Conservation (phyloP, 2,113 vertebrate genomes). For the Hyperopisus bebe region DNA sequence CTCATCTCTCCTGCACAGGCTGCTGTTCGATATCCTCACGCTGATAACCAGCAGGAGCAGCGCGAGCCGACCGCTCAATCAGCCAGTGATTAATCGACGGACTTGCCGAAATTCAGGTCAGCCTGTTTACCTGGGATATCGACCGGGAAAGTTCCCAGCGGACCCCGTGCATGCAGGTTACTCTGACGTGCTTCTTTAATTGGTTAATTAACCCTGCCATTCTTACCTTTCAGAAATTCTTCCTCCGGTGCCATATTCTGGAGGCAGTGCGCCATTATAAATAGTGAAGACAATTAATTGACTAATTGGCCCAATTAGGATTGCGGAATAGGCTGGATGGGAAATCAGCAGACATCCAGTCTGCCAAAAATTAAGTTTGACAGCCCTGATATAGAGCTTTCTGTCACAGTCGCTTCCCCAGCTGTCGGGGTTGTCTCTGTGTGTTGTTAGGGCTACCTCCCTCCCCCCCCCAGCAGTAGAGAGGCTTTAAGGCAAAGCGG, state of each 20-base stretch:
- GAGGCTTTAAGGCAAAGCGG: not conserved
- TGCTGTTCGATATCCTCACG: not conserved
- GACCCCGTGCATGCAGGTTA: not conserved
- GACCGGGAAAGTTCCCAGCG: not conserved
- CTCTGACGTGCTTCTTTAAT: not conserved
- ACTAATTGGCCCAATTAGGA: not conserved
- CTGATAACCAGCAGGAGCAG: not conserved
- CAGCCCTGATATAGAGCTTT: not conserved
- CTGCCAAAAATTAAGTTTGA: constrained; percentile 5
- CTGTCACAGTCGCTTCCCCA: not conserved
- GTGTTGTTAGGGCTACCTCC: not conserved
- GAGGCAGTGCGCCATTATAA: not conserved
- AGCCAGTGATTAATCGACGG: not conserved
- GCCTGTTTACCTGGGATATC: not conserved
- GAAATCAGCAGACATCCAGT: not conserved
- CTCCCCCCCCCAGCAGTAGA: not conserved
- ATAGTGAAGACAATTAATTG: not conserved
- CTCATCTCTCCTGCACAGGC: too few species aligned
- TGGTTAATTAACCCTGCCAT: not conserved
- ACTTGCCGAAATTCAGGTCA: not conserved
- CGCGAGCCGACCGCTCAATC: not conserved
- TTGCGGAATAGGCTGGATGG: not conserved
- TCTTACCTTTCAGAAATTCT: not conserved
- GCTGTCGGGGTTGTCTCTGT: not conserved
- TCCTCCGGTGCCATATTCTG: not conserved